phyloP scores from a whole-genome alignment of 2,888 invertebrate genomes.

The Amphipoea lucens region DNA sequence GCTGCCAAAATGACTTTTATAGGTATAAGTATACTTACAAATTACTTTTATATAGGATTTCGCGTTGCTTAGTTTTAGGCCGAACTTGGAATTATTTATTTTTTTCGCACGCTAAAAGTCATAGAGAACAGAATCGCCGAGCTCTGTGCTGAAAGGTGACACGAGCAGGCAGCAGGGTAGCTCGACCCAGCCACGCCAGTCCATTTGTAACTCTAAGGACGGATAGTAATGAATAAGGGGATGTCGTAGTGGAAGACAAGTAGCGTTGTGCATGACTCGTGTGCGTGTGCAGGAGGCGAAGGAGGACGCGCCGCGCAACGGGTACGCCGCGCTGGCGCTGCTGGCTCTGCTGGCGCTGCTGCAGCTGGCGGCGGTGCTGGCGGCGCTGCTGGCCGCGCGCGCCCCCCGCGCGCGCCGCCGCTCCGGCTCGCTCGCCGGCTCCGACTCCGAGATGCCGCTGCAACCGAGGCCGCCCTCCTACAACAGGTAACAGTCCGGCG shows the following conservation, averaged over 20 bases:
- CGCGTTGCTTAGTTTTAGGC: background rate
- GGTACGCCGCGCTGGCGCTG: slow-evolving; percentile 70
- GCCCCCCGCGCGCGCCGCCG: slow-evolving; percentile 28
- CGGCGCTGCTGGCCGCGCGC: slow-evolving; percentile 69
- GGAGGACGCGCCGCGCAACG: slow-evolving; percentile 76
- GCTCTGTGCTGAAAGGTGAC: background rate
- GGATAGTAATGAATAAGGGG: background rate
- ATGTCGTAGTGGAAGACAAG: background rate
- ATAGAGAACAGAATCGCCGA: background rate
- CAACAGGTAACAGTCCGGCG: slow-evolving; percentile 33
- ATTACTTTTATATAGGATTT: background rate
- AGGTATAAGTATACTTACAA: no score
- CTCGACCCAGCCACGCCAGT: no score
- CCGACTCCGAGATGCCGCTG: slow-evolving; percentile 42
- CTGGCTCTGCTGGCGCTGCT: slow-evolving; percentile 68
- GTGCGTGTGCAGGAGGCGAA: slow-evolving; percentile 73
- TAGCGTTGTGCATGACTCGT: background rate
- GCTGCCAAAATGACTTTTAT: background rate
- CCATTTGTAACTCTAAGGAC: background rate
- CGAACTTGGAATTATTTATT: no score
- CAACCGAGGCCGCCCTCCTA: slow-evolving; percentile 44
- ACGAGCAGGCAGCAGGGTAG: background rate
- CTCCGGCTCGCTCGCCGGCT: slow-evolving; percentile 14
- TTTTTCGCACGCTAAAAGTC: background rate
- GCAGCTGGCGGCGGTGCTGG: slow-evolving; percentile 67